Evolutionary conservation across 2,888 invertebrate species (phyloP).

Genomic region (Drepanosiphum platanoidis): DNA sequence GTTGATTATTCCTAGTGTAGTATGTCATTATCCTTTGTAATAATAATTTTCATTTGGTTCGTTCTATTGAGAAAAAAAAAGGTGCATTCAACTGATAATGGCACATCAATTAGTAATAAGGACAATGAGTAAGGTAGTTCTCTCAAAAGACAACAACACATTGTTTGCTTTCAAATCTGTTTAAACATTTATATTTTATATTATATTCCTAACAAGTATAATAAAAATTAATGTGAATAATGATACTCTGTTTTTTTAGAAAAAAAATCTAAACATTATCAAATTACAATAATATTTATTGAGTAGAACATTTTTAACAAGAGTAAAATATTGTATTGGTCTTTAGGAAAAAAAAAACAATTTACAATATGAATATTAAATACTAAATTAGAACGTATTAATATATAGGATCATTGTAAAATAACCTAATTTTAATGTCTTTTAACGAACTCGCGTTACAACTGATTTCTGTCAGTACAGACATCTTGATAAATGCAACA

Average conservation of each 20-base stretch:
- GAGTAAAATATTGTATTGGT: conserved; percentile 21
- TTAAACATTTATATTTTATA: conserved; percentile 30
- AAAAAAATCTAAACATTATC: conserved; percentile 25
- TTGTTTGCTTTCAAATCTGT: conserved; percentile 11
- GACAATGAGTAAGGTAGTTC: not conserved
- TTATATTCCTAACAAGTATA: conserved; percentile 12
- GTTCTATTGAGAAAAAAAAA: too few species aligned
- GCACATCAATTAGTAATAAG: too few species aligned
- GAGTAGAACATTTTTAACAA: conserved; percentile 3
- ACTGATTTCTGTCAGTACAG: not conserved
- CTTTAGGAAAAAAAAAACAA: conserved; percentile 11
- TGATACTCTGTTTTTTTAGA: conserved; percentile 21
- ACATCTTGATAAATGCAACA: conserved; percentile 37
- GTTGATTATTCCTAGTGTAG: too few species aligned
- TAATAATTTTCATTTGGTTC: too few species aligned
- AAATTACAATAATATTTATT: conserved; percentile 45
- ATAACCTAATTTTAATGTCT: conserved; percentile 33
- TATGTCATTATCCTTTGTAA: too few species aligned
- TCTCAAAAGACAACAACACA: not conserved
- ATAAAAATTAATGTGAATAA: not conserved
- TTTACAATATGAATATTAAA: not conserved
- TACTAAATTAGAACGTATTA: conserved; percentile 15
- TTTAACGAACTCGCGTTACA: conserved; percentile 5
- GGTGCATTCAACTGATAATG: too few species aligned
- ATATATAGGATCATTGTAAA: not conserved